Percentiles rank a stretch among this genome's conserved stretches.
These are phyloP conservation scores for Ptychadena robeensis DNA, from an alignment of 2,797 vertebrate species.

Conservation along the genomic window DNA sequence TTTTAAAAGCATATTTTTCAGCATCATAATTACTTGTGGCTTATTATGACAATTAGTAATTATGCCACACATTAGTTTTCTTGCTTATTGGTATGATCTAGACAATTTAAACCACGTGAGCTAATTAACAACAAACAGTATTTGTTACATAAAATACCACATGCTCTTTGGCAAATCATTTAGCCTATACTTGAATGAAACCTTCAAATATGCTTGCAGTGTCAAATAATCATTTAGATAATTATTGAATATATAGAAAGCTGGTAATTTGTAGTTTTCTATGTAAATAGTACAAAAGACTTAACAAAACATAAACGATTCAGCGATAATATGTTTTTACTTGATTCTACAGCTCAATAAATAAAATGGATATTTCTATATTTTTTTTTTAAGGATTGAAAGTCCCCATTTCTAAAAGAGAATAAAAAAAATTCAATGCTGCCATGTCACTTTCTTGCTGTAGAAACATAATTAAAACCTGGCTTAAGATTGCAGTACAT, in stretches of 20 bases:
- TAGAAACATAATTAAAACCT: conserved; percentile 60
- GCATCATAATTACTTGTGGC: neutral
- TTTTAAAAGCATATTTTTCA: too few relatives aligned
- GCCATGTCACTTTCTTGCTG: conserved; percentile 52
- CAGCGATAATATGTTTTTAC: conserved; percentile 22
- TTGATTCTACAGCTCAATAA: neutral
- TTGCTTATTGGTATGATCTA: conserved; percentile 10
- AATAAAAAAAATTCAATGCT: conserved; percentile 21
- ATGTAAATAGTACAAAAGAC: conserved; percentile 11
- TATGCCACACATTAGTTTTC: conserved; percentile 11
- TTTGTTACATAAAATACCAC: conserved; percentile 23
- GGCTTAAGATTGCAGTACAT: conserved; percentile 41
- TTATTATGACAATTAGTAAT: conserved; percentile 29
- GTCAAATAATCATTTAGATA: conserved; percentile 31
- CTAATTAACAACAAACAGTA: conserved; percentile 27
- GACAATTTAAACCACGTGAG: conserved; percentile 3
- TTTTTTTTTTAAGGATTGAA: conserved; percentile 17
- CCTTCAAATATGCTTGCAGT: conserved; percentile 10
- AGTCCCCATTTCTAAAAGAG: conserved; percentile 5
- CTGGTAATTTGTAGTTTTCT: neutral
- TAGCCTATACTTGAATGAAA: conserved; percentile 21
- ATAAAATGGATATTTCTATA: conserved; percentile 36
- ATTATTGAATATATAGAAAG: conserved; percentile 6
- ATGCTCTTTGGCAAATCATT: conserved; percentile 32
- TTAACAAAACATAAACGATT: conserved; percentile 22